phyloP scores from a whole-genome alignment of 2,797 vertebrate species.

The Novumbra hubbsi region DNA sequence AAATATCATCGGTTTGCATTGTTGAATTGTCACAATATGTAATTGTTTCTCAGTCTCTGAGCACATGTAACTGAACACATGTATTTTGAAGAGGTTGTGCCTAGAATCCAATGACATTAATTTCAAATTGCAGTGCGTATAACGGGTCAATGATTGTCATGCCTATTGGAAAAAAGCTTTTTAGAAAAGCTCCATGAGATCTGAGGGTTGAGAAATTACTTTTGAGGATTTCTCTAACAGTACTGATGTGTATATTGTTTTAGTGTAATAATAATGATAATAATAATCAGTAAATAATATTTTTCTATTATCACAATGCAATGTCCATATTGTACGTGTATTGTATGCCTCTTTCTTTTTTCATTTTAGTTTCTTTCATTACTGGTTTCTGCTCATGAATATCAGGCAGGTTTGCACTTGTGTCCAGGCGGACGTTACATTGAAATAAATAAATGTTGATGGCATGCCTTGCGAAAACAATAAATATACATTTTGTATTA shows the following conservation, averaged over 20 bases:
- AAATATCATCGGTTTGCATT: constrained; percentile 29
- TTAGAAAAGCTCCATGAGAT: constrained; percentile 9
- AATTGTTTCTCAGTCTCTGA: constrained; percentile 35
- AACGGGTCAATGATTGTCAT: neutral
- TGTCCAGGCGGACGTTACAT: constrained; percentile 60
- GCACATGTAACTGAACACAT: constrained; percentile 30
- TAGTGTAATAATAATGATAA: constrained; percentile 31
- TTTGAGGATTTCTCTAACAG: constrained; percentile 34
- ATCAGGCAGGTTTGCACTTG: constrained; percentile 76
- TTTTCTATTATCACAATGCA: constrained; percentile 53
- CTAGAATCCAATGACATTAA: constrained; percentile 1
- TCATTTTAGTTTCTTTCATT: constrained; percentile 31
- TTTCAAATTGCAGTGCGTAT: neutral
- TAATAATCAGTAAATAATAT: constrained; percentile 54
- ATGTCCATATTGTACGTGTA: constrained; percentile 50
- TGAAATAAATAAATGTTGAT: constrained; percentile 65
- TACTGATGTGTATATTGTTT: constrained; percentile 62
- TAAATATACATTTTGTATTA: constrained; percentile 68
- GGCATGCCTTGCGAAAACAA: constrained; percentile 66
- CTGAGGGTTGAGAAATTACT: constrained; percentile 43
- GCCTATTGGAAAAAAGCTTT: neutral
- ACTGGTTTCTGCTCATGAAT: constrained; percentile 54
- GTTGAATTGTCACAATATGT: constrained; percentile 7
- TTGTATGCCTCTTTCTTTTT: constrained; percentile 49
- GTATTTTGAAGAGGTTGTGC: constrained; percentile 19